Evolutionary conservation across 2,888 invertebrate genomes (phyloP).

Genomic region (Abrostola tripartita): DNA sequence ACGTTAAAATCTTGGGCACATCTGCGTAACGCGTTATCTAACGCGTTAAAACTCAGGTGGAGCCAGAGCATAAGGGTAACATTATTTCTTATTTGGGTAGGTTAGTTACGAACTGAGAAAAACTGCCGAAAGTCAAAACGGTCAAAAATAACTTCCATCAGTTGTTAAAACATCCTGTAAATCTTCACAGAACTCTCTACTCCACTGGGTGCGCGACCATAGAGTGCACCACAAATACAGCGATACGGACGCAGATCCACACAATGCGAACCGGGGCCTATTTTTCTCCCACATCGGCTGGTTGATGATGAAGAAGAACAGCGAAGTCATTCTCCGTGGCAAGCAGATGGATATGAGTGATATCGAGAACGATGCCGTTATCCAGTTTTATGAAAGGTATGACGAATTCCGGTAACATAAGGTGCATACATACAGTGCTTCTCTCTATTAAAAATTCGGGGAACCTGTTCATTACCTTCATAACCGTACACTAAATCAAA

Average conservation of each 20-base stretch:
- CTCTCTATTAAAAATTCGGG: too few relatives aligned
- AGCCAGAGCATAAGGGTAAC: too few relatives aligned
- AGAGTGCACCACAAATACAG: constrained; percentile 94
- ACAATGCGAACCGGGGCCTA: constrained; percentile 94
- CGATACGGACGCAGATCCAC: constrained; percentile 95
- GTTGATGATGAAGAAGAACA: constrained; percentile 94
- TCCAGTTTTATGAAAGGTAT: constrained; percentile 92
- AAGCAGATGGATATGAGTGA: constrained; percentile 93
- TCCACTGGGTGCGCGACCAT: constrained; percentile 90
- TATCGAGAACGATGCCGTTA: constrained; percentile 91
- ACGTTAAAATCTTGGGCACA: too few relatives aligned
- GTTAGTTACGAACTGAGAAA: too few relatives aligned
- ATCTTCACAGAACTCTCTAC: constrained; percentile 74
- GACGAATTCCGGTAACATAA: constrained; percentile 38
- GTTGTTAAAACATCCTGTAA: background rate
- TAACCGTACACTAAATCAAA: too few relatives aligned
- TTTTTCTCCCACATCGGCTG: constrained; percentile 97
- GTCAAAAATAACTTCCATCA: too few relatives aligned
- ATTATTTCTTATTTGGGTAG: too few relatives aligned
- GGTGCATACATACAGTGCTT: too few relatives aligned
- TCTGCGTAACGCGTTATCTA: too few relatives aligned
- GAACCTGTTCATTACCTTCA: too few relatives aligned
- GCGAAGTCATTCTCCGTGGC: constrained; percentile 92
- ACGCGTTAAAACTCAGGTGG: too few relatives aligned
- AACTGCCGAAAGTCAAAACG: too few relatives aligned